Evolutionary conservation across 2,797 vertebrate species (phyloP).

Genomic region (Rhinoraja longicauda): DNA sequence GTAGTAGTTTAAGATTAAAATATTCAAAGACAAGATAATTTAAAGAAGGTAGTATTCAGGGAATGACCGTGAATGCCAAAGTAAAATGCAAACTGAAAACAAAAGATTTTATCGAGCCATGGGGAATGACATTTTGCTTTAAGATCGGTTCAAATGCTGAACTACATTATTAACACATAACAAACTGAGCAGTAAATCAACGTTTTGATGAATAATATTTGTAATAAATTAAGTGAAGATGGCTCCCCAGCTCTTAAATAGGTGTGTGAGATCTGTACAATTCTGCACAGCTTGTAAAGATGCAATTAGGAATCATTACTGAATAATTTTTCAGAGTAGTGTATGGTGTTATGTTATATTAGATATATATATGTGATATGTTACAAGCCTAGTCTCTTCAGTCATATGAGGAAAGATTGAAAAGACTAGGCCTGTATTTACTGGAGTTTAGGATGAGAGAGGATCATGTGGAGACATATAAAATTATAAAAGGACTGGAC

Average conservation of each 20-base stretch:
- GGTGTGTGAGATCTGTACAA: neutral
- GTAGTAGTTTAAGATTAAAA: neutral
- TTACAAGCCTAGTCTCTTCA: no score
- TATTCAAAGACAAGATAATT: neutral
- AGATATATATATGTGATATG: no score
- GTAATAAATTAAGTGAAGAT: slow-evolving; percentile 11
- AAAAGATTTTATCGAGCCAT: neutral
- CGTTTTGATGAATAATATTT: neutral
- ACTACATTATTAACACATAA: neutral
- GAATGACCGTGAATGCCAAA: neutral
- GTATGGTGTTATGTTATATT: no score
- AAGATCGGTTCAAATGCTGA: neutral
- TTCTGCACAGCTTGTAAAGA: neutral
- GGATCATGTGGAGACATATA: no score
- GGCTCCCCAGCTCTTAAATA: neutral
- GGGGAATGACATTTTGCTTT: neutral
- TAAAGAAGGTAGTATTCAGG: neutral
- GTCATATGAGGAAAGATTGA: no score
- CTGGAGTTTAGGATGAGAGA: no score
- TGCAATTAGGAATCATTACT: neutral
- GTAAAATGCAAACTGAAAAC: neutral
- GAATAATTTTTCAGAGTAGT: slow-evolving; percentile 8
- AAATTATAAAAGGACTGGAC: no score
- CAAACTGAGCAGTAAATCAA: neutral
- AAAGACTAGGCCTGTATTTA: no score